A percentile compares a stretch with the other conserved stretches of the same genome.
These are phyloP conservation scores for Julus scandinavius DNA, from an alignment of 2,888 invertebrate species.

Conservation along the genomic window DNA sequence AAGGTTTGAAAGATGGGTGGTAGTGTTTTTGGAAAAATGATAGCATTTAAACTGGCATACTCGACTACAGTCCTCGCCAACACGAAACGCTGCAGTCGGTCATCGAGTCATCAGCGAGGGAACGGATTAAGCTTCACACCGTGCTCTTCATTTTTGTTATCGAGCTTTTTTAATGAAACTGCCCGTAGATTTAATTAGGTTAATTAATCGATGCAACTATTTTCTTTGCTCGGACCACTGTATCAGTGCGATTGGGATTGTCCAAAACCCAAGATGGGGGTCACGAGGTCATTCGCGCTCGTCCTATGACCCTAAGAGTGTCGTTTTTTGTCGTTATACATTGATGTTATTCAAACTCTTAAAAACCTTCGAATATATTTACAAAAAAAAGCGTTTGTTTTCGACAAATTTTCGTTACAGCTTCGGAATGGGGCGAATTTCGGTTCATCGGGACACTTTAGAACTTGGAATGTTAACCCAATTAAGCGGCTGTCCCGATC, in stretches of 20 bases:
- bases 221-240: neutral
- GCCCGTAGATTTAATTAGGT: too few relatives aligned
- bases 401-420: neutral
- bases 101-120: neutral
- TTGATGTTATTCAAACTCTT: neutral
- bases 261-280: neutral
- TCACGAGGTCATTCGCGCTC: neutral
- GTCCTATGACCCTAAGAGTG: neutral
- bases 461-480: too few relatives aligned
- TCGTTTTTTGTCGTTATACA: neutral
- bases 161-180: too few relatives aligned
- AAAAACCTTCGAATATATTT: neutral
- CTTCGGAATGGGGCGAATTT: too few relatives aligned
- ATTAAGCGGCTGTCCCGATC: too few relatives aligned
- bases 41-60: too few relatives aligned
- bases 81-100: neutral
- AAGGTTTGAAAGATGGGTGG: too few relatives aligned
- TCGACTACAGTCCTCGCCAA: too few relatives aligned
- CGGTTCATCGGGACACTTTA: too few relatives aligned
- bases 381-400: neutral
- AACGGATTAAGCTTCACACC: neutral
- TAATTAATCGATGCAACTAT: too few relatives aligned
- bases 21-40: too few relatives aligned
- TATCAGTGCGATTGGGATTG: conserved; percentile 12
- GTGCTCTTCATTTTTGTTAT: too few relatives aligned